These are phyloP conservation scores for Diceros bicornis DNA, from an alignment of 2,797 vertebrate species.

Conservation along the genomic window DNA sequence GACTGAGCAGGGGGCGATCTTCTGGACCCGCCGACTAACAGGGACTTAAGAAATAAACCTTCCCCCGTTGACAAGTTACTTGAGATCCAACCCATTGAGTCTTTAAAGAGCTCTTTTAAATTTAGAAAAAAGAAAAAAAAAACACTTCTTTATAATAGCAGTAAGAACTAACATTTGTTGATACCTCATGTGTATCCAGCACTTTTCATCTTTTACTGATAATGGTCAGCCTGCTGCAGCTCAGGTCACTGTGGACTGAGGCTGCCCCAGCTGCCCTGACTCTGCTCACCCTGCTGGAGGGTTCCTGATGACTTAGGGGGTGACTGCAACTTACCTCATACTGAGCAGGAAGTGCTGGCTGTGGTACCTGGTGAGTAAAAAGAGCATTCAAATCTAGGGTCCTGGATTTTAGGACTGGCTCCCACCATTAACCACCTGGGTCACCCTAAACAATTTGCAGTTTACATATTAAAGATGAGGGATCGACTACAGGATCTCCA, in stretches of 20 bases:
- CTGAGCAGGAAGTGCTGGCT: not conserved
- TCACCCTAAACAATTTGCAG: not conserved
- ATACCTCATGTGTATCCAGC: not conserved
- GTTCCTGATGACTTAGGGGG: not conserved
- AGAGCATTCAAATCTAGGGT: not conserved
- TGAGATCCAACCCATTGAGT: not conserved
- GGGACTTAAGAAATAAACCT: not conserved
- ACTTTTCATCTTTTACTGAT: constrained; percentile 8
- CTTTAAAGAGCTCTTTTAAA: not conserved
- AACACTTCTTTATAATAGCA: not conserved
- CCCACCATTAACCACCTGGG: not conserved
- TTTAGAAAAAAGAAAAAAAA: not conserved
- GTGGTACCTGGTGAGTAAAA: not conserved
- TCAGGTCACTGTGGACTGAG: not conserved
- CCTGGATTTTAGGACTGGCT: not conserved
- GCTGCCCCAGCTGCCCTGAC: not conserved
- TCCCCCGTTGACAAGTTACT: not conserved
- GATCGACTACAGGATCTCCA: not conserved
- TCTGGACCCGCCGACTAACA: not conserved
- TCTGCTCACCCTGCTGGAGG: not conserved
- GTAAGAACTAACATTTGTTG: not conserved
- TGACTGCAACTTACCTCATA: not conserved
- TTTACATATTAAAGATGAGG: not conserved
- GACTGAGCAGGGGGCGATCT: not conserved
- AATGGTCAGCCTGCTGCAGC: not conserved